A percentile compares a stretch with the other conserved stretches of the same genome.
These are phyloP conservation scores for Bhutanitis thaidina DNA, from an alignment of 2,888 invertebrate species.

Conservation along the genomic window DNA sequence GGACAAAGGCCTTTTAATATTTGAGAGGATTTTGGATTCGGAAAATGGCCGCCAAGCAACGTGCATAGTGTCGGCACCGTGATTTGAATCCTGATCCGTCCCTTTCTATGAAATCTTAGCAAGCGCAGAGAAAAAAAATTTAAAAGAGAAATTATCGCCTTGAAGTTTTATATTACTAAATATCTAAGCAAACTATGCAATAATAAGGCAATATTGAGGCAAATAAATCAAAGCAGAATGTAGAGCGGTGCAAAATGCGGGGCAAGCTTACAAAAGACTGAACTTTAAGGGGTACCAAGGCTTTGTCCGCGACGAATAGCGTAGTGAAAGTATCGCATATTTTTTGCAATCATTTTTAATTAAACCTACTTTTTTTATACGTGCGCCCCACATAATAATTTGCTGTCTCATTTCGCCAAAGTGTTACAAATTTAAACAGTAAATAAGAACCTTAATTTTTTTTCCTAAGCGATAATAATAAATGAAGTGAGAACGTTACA, in stretches of 20 bases:
- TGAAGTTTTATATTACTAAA: no score
- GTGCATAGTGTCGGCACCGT: no score
- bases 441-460: no score
- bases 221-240: constrained; percentile 13
- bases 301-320: constrained; percentile 21
- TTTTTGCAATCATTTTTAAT: constrained; percentile 11
- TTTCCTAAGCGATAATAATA: no score
- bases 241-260: constrained; percentile 7
- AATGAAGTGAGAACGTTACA: no score
- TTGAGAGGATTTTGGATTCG: no score
- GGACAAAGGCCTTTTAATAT: no score
- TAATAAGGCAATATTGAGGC: constrained; percentile 10
- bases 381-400: not conserved
- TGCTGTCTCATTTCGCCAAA: not conserved
- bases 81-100: no score
- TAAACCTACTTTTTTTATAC: not conserved
- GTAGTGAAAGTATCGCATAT: constrained; percentile 1
- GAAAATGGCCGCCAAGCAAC: no score
- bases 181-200: constrained; percentile 1
- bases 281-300: constrained; percentile 20
- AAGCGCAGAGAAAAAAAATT: no score
- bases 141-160: no score
- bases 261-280: constrained; percentile 22
- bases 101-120: no score
- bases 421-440: not conserved